phyloP scores from a whole-genome alignment of 2,113 vertebrate genomes.

The cattle (Bos taurus) region ARS-UCD2.0 NC_037339.1:79702501-79703000 shows the following conservation, averaged over 20 bases:
- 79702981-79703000: neutral
- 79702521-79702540: neutral
- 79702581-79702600: neutral
- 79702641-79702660: neutral
- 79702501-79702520: neutral
- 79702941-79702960: neutral
- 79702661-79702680: neutral
- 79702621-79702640: neutral
- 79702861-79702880: neutral
- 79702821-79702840: neutral
- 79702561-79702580: neutral
- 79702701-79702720: neutral
- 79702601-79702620: neutral
- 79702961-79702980: neutral
- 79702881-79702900: neutral
- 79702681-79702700: neutral
- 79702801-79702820: neutral
- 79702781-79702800: neutral
- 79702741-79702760: neutral
- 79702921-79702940: neutral
- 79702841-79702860: neutral
- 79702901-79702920: neutral
- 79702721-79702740: neutral
- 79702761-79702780: neutral
- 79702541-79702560: neutral